Base-by-base conservation (phyloP, 2,888 invertebrate genomes). In the Celastrina argiolus region DNA sequence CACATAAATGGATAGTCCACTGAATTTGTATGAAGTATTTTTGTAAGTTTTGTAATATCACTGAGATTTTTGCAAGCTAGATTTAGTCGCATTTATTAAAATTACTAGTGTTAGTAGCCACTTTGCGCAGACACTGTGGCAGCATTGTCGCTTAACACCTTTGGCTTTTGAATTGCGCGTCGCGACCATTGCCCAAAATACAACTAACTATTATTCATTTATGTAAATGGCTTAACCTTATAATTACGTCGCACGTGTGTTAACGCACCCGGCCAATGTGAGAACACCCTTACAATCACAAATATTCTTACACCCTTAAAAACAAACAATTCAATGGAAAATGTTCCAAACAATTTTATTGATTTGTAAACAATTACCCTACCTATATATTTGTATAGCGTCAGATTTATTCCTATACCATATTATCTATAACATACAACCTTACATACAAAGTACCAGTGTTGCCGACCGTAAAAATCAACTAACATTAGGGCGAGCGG, bases 351-450 rank as follows among this genome's bases (percentile, higher is more conserved):
- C 58, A 31, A 31, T 31, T 58, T 58, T 7, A 58, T 58, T 58
- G 31, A 22, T 45, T 45, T 18, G 18, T 51, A 51, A 51, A 51
- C 51, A 51, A 12, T 51, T 51, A 51, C 12, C 56, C 28, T 58
- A 58, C 28, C 58, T 58, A 58, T 58, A 58, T n/a, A n/a, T 58
- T 56, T 56, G 58, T 58, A 31, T 58, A 58, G 45, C 45, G 16
- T 58, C 56, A 28, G 56, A 64, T 45, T 45, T 64, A 64, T 34
- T 64, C 56, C 14, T 18, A 22, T 12, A 18, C 26, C 26, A 18
- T 34, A 64, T 51, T 34, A 64, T 51, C 31, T 64, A 64, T 56
- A 64, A 58, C 58, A 31, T 51, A 64, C 64, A 64, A 51, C 34
- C 51, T 51, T 45, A 64, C 31, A 18, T 14, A 34, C 16, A 51